These are phyloP conservation scores for Rhopalosiphum maidis DNA, from an alignment of 1,140 invertebrate species.

Conservation along the genomic window DNA sequence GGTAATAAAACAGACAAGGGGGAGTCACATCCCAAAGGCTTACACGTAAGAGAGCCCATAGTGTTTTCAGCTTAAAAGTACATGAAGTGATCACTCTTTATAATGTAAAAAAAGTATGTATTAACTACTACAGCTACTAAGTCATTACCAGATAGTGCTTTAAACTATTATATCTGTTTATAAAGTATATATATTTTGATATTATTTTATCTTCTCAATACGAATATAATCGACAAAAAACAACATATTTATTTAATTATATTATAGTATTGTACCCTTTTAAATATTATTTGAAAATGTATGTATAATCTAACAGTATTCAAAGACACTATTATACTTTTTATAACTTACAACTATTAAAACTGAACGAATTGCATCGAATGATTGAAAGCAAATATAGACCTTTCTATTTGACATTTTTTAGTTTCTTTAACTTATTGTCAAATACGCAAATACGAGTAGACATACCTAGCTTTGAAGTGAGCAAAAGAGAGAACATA, in stretches of 20 bases:
- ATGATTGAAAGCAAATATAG: background rate
- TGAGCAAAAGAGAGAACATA: constrained; percentile 8
- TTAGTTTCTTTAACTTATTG: constrained; percentile 6
- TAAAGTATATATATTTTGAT: background rate
- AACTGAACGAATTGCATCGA: background rate
- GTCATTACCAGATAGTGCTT: background rate
- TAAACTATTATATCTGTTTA: background rate
- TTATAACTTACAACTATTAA: background rate
- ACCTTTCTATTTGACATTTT: background rate
- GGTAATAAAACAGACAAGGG: no score
- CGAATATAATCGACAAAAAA: background rate
- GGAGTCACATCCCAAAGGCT: background rate
- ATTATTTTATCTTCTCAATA: background rate
- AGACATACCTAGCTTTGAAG: constrained; percentile 18
- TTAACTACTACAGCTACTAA: no score
- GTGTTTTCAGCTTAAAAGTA: background rate
- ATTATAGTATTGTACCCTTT: background rate
- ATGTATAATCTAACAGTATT: background rate
- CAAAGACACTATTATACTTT: no score
- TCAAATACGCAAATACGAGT: background rate
- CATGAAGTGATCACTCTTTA: background rate
- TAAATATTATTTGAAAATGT: background rate
- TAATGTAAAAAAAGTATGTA: background rate
- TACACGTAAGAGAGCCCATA: background rate
- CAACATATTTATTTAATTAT: background rate